Evolutionary conservation across 2,888 invertebrate genomes (phyloP).

Genomic region (Apotomis capreana): DNA sequence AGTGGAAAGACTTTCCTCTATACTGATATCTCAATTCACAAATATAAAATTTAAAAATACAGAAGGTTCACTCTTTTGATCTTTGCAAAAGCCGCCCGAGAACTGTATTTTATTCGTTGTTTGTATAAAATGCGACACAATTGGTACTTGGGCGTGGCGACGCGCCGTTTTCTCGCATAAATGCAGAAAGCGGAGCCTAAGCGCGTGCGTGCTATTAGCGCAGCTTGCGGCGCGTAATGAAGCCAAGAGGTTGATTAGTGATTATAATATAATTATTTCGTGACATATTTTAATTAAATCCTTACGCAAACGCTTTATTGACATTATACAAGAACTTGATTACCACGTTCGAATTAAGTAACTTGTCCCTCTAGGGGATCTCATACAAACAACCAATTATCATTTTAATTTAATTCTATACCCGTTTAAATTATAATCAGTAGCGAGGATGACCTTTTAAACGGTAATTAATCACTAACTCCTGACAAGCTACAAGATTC

Average conservation of each 20-base stretch:
- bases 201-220: too few relatives aligned
- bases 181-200: too few relatives aligned
- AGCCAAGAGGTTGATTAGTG: too few relatives aligned
- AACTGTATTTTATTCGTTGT: too few relatives aligned
- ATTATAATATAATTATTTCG: too few relatives aligned
- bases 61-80: too few relatives aligned
- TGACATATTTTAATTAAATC: neutral
- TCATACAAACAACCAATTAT: neutral
- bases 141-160: too few relatives aligned
- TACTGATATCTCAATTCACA: neutral
- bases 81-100: too few relatives aligned
- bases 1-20: neutral
- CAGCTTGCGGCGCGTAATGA: too few relatives aligned
- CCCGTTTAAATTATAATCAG: conserved; percentile 18
- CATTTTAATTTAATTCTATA: conserved; percentile 18
- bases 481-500: conserved; percentile 1
- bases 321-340: neutral
- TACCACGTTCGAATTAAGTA: conserved; percentile 12
- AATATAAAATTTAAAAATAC: too few relatives aligned
- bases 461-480: conserved; percentile 12
- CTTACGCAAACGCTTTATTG: conserved; percentile 6
- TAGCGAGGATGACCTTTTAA: conserved; percentile 28
- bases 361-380: conserved; percentile 19
- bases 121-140: too few relatives aligned
- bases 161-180: too few relatives aligned